Evolutionary conservation across 2,113 vertebrate genomes (phyloP).

Genomic region (Dolichotis patagonum): DNA sequence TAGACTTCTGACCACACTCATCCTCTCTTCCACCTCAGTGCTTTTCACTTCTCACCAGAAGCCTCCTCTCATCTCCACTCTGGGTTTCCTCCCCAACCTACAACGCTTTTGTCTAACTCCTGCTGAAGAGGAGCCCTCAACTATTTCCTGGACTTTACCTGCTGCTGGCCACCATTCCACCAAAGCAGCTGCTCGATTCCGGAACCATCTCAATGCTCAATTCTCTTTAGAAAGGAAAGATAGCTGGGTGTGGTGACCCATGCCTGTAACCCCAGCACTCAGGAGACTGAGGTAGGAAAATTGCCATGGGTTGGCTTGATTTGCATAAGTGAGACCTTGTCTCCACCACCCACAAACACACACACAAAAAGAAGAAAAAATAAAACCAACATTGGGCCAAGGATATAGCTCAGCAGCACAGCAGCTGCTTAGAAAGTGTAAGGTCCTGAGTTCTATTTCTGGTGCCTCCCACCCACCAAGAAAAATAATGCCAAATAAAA

Average conservation of each 20-base stretch:
- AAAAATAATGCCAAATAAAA: neutral
- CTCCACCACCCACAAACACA: too few relatives aligned
- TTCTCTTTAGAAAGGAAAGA: neutral
- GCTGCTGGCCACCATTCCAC: neutral
- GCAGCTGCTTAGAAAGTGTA: too few relatives aligned
- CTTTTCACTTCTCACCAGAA: too few relatives aligned
- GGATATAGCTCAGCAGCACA: too few relatives aligned
- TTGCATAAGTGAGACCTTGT: neutral
- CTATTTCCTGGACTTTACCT: neutral
- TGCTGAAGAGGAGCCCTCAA: neutral
- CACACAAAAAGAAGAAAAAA: neutral
- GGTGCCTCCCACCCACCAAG: too few relatives aligned
- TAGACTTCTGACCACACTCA: neutral
- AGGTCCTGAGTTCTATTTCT: too few relatives aligned
- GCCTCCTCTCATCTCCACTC: neutral
- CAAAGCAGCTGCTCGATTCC: neutral
- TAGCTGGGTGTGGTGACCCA: neutral
- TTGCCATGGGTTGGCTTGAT: neutral
- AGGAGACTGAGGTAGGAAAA: neutral
- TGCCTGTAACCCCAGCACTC: neutral
- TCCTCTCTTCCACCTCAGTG: too few relatives aligned
- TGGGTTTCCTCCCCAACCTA: too few relatives aligned
- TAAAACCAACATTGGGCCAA: neutral
- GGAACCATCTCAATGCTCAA: neutral
- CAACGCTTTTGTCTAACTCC: neutral